phyloP scores from a whole-genome alignment of 2,113 vertebrate species.

The Neodontobutis hainanensis region DNA sequence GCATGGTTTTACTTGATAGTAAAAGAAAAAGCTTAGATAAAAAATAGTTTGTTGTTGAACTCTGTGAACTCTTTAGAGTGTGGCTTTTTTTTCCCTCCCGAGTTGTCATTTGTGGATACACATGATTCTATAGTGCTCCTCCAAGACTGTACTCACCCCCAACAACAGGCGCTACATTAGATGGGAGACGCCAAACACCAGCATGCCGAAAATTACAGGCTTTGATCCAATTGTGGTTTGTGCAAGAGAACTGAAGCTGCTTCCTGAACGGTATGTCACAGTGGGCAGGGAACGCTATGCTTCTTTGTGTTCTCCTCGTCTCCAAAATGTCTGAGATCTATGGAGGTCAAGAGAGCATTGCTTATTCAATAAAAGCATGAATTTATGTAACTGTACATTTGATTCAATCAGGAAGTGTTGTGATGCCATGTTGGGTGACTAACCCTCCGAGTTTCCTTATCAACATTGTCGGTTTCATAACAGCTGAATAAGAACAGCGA shows the following conservation, averaged over 20 bases:
- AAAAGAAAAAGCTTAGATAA: conserved; percentile 32
- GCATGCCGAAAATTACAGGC: conserved; percentile 62
- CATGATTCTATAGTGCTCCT: conserved; percentile 55
- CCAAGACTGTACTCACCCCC: conserved; percentile 45
- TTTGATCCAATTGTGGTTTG: conserved; percentile 59
- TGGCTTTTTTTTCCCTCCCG: conserved; percentile 11
- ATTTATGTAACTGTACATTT: conserved; percentile 4
- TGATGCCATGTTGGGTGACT: conserved; percentile 9
- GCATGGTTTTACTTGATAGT: conserved; percentile 26
- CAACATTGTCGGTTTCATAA: conserved; percentile 14
- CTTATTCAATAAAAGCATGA: conserved; percentile 35
- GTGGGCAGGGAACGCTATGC: conserved; percentile 15
- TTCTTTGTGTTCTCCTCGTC: conserved; percentile 21
- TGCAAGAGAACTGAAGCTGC: conserved; percentile 20
- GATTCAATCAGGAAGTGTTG: conserved; percentile 48
- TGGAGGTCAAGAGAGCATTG: conserved; percentile 5
- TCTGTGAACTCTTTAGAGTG: conserved; percentile 44
- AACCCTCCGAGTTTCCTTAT: conserved; percentile 5
- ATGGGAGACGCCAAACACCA: conserved; percentile 45
- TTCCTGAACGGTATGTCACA: conserved; percentile 25
- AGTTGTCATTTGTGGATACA: conserved; percentile 69
- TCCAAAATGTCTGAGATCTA: conserved; percentile 35
- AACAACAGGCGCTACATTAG: conserved; percentile 56
- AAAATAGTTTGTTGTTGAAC: conserved; percentile 17
- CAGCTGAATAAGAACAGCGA: conserved; percentile 22